Base-by-base conservation (phyloP, 2,888 invertebrate genomes). In the Dynastes hyllus region DNA sequence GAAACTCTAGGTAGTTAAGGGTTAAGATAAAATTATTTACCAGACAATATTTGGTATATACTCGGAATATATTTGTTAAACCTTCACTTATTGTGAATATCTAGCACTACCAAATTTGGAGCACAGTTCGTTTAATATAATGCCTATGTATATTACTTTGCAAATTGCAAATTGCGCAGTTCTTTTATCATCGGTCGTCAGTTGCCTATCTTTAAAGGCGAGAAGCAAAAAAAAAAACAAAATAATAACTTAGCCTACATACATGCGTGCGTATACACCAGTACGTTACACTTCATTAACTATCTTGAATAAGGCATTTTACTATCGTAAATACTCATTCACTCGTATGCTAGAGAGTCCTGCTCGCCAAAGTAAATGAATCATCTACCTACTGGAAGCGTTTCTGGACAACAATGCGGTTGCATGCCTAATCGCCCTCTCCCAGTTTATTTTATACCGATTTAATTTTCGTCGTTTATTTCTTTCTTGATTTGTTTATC, bases 251-350 rank as follows among this genome's bases (percentile, higher is more conserved):
- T 53, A 70, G 70, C 4, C 32, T 5, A 37, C 70, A 51, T 70
- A 53, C 53, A 53, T 70, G 53, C 63, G 6, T 50, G 32, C 29
- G 65, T 1, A 9, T 53, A 16, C 63, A 51, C 32, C 66, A 58
- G 61, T 51, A 69, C 27, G 77, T 77, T 77, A 58, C 70, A 77
- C 61, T 69, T 77, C 77, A 77, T 77, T 77, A 77, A 61, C 29
- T 70, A 16, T 70, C 9, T 77, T 77, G 67, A 69, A 77, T 77
- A 77, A 77, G 45, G 77, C 69, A 77, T 69, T 69, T 69, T 70
- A 67, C 77, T 77, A 77, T 77, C 77, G 66, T 45, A 77, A 77
- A 53, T 67, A 50, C 40, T 77, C 70, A 77, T 77, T 77, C 69
- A 61, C 40, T 61, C 45, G 61, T 55, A 55, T 22, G 45, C 73